Conservation (phyloP, 2,113 vertebrate species). For the Rhinopomastus cyanomelas region DNA sequence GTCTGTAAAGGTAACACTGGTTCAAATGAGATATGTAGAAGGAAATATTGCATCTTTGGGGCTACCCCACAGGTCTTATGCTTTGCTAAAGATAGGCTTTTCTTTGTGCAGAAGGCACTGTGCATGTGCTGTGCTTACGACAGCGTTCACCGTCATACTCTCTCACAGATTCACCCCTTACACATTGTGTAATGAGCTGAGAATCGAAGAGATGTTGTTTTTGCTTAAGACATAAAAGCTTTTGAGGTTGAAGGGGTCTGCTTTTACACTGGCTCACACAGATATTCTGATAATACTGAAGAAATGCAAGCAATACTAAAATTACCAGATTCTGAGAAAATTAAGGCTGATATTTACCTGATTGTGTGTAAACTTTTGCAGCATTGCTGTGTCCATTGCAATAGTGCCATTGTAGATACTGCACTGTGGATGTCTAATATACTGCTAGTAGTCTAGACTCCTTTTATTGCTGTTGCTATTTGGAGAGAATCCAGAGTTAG, state of each 20-base stretch:
- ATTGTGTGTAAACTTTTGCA: not conserved
- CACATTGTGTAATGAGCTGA: not conserved
- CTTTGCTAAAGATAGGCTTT: not conserved
- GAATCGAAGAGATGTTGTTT: not conserved
- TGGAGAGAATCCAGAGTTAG: not conserved
- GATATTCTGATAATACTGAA: not conserved
- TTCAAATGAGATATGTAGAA: not conserved
- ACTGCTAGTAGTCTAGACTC: not conserved
- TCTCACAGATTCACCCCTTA: not conserved
- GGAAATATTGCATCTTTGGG: not conserved
- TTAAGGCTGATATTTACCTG: not conserved
- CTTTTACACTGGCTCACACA: not conserved
- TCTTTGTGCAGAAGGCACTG: not conserved
- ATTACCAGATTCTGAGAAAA: not conserved
- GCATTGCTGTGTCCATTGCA: not conserved
- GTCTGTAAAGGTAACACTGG: not conserved
- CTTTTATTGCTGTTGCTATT: not conserved
- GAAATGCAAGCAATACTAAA: not conserved
- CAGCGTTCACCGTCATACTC: not conserved
- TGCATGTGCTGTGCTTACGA: not conserved
- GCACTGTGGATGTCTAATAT: not conserved
- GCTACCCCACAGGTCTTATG: rapidly evolving
- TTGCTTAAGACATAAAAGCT: not conserved
- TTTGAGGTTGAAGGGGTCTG: not conserved
- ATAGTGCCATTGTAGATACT: not conserved